Evolutionary conservation across 2,113 vertebrate species (phyloP).

Genomic region (Periophthalmus modestus): DNA sequence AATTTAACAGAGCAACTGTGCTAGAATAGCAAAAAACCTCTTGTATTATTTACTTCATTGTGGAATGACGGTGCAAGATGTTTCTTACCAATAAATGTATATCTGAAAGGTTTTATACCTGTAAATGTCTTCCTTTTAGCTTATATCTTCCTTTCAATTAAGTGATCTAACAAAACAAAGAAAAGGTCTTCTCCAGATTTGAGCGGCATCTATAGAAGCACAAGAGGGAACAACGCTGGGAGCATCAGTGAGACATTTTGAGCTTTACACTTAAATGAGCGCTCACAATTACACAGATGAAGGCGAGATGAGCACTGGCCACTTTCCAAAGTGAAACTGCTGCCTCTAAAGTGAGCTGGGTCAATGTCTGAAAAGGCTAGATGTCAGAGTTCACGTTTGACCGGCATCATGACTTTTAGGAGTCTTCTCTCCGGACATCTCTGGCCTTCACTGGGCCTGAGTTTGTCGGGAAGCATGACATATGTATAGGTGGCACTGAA

Average conservation of each 20-base stretch:
- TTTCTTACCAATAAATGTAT: neutral
- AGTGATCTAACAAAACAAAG: constrained; percentile 27
- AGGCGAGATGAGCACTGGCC: constrained; percentile 54
- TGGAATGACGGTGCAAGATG: neutral
- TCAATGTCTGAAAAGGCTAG: constrained; percentile 64
- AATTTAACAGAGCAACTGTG: too few species aligned
- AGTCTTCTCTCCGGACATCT: constrained; percentile 61
- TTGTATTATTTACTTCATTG: too few species aligned
- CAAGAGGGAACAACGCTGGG: constrained; percentile 38
- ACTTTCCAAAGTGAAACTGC: constrained; percentile 55
- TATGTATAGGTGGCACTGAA: constrained; percentile 10
- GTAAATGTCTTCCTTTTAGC: neutral
- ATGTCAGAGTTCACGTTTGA: constrained; percentile 54
- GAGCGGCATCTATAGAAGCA: constrained; percentile 48
- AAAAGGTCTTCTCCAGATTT: constrained; percentile 49
- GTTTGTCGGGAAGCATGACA: neutral
- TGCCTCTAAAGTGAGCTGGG: constrained; percentile 45
- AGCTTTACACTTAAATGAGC: constrained; percentile 66
- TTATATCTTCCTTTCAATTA: neutral
- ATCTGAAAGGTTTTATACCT: too few species aligned
- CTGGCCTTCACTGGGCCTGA: constrained; percentile 41
- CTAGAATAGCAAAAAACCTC: too few species aligned
- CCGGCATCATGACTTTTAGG: constrained; percentile 28
- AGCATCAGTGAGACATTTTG: constrained; percentile 69
- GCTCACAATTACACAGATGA: constrained; percentile 56